These are phyloP conservation scores for Sebastes fasciatus DNA, from an alignment of 2,113 vertebrate genomes.

Conservation along the genomic window DNA sequence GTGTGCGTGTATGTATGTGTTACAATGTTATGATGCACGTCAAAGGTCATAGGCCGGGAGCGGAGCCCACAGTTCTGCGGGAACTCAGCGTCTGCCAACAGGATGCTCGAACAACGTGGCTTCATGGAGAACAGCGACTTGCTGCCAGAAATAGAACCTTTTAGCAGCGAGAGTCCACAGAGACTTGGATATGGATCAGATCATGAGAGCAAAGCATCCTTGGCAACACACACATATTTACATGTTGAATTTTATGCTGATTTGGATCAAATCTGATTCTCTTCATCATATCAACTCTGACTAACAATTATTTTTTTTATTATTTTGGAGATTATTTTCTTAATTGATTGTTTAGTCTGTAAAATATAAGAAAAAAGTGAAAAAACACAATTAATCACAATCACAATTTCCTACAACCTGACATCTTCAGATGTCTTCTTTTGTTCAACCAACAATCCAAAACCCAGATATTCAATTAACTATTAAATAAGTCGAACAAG, in stretches of 20 bases:
- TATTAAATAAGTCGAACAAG: background rate
- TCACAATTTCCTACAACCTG: background rate
- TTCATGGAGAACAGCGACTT: conserved; percentile 39
- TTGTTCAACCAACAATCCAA: background rate
- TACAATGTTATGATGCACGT: conserved; percentile 21
- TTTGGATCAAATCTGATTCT: conserved; percentile 1
- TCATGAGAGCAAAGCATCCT: conserved; percentile 44
- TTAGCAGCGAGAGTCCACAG: conserved; percentile 51
- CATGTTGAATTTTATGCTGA: conserved; percentile 17
- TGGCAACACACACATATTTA: conserved; percentile 16
- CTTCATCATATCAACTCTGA: background rate
- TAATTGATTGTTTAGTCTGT: background rate
- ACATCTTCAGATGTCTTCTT: background rate
- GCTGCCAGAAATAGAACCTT: conserved; percentile 70
- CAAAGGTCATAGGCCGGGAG: conserved; percentile 55
- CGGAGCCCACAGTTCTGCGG: conserved; percentile 38
- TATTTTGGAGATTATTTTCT: background rate
- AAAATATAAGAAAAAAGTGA: background rate
- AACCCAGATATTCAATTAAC: background rate
- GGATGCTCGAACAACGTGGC: conserved; percentile 44
- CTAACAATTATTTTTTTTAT: background rate
- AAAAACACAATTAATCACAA: background rate
- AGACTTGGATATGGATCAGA: conserved; percentile 65
- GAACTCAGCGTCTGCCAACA: conserved; percentile 48
- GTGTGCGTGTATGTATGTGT: conserved; percentile 19